phyloP scores from a whole-genome alignment of 2,113 vertebrate species.

The Gyps fulvus region DNA sequence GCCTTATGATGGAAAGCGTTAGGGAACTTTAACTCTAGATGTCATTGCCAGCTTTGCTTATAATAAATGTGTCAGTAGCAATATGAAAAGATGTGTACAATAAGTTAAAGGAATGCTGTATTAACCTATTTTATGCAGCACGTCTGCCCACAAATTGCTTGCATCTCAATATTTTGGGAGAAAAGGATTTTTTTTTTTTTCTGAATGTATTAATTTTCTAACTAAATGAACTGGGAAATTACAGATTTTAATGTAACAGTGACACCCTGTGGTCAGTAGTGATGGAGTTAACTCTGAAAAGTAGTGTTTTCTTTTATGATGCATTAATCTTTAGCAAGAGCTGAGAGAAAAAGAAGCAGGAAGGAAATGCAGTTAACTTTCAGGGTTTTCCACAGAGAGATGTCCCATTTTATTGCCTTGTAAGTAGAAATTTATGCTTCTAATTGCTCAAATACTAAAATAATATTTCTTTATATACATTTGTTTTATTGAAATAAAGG shows the following conservation, averaged over 20 bases:
- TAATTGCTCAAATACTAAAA: not conserved
- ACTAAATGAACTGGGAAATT: not conserved
- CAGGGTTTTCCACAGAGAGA: not conserved
- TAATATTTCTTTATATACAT: not conserved
- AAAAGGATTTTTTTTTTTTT: not conserved
- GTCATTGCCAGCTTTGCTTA: constrained; percentile 49
- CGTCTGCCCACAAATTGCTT: not conserved
- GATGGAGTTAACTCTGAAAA: not conserved
- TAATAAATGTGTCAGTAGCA: constrained; percentile 53
- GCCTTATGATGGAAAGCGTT: constrained; percentile 34
- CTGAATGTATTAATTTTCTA: not conserved
- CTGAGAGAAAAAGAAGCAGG: not conserved
- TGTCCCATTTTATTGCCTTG: not conserved
- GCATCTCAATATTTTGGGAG: not conserved
- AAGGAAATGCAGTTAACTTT: not conserved
- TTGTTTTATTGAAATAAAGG: not conserved
- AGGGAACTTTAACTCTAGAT: constrained; percentile 29
- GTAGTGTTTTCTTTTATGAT: not conserved
- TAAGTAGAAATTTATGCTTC: not conserved
- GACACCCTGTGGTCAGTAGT: constrained; percentile 70
- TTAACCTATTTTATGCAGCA: not conserved
- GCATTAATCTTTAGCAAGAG: not conserved
- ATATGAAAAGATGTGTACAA: constrained; percentile 9
- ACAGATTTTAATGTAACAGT: constrained; percentile 38
- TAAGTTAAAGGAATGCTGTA: not conserved